Conservation (phyloP, 2,888 invertebrate genomes). For the Salpingus planirostris region DNA sequence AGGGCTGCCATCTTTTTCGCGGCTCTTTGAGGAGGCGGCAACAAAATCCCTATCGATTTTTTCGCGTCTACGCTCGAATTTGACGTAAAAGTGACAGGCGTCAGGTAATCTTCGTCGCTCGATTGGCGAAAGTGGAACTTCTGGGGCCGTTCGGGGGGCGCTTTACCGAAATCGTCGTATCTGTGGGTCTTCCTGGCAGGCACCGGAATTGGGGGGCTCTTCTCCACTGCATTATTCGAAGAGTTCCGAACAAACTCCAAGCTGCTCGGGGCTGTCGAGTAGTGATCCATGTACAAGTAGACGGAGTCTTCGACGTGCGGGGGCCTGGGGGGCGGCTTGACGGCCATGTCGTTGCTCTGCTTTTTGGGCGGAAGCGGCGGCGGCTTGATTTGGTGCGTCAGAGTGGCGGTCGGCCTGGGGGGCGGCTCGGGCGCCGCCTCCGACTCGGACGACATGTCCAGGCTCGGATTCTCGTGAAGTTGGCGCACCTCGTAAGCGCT, state of each 20-base stretch:
- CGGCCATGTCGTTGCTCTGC: slow-evolving; percentile 47
- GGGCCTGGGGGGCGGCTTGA: slow-evolving; percentile 58
- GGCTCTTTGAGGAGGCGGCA: slow-evolving; percentile 45
- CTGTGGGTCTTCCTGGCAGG: slow-evolving; percentile 49
- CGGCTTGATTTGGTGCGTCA: slow-evolving; percentile 52
- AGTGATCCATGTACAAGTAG: slow-evolving; percentile 48
- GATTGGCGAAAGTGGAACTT: slow-evolving; percentile 28
- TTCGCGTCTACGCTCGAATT: too few relatives aligned
- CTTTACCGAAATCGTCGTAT: slow-evolving; percentile 40
- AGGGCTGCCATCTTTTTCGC: slow-evolving; percentile 23
- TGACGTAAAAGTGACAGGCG: too few relatives aligned
- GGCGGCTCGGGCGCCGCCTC: slow-evolving; percentile 55
- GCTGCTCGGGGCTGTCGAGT: slow-evolving; percentile 35
- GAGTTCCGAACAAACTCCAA: slow-evolving; percentile 22
- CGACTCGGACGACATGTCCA: slow-evolving; percentile 36
- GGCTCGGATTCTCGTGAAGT: slow-evolving; percentile 34
- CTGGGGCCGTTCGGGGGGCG: slow-evolving; percentile 41
- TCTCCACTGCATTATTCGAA: slow-evolving; percentile 21
- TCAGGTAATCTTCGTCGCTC: slow-evolving; percentile 56
- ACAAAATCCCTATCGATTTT: too few relatives aligned
- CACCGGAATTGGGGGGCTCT: slow-evolving; percentile 53
- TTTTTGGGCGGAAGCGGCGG: slow-evolving; percentile 68
- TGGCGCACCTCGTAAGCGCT: slow-evolving; percentile 16
- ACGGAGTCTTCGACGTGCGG: slow-evolving; percentile 49
- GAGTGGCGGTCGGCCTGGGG: slow-evolving; percentile 56